Percentiles rank a stretch among this genome's conserved stretches.
Conservation (phyloP, 2,888 invertebrate species). For the Eremobia ochroleuca region DNA sequence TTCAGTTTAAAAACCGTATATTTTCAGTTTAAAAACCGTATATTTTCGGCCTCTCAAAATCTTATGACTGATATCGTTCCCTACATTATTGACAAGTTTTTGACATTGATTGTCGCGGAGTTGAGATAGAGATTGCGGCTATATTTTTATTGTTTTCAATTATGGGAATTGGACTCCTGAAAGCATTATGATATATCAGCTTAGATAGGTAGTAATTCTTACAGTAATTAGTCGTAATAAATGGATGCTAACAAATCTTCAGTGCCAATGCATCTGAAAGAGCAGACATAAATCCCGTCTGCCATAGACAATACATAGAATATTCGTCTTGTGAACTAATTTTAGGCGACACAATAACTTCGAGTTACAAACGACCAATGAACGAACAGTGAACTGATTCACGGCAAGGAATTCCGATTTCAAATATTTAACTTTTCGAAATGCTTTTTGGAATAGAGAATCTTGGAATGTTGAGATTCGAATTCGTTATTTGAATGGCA, state of each 20-base stretch:
- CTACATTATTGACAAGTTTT: too few species aligned
- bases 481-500: not conserved
- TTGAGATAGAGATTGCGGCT: too few species aligned
- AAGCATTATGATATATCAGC: not conserved
- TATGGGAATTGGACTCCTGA: too few species aligned
- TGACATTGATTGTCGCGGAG: too few species aligned
- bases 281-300: slow-evolving; percentile 28
- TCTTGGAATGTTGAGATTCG: not conserved
- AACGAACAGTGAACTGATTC: slow-evolving; percentile 31
- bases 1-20: too few species aligned
- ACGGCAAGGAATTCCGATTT: not conserved
- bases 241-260: slow-evolving; percentile 10
- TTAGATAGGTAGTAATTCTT: not conserved
- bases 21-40: too few species aligned
- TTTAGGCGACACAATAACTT: slow-evolving; percentile 57
- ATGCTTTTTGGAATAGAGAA: not conserved
- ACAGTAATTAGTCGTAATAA: slow-evolving; percentile 5
- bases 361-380: slow-evolving; percentile 16
- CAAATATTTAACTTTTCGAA: slow-evolving; percentile 9
- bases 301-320: slow-evolving; percentile 38
- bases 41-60: not conserved
- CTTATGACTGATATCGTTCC: not conserved
- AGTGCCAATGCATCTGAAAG: slow-evolving; percentile 28
- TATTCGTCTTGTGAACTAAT: slow-evolving; percentile 51
- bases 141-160: too few species aligned